Conservation (phyloP, 2,888 invertebrate species). For the Exephanes ischioxanthus region DNA sequence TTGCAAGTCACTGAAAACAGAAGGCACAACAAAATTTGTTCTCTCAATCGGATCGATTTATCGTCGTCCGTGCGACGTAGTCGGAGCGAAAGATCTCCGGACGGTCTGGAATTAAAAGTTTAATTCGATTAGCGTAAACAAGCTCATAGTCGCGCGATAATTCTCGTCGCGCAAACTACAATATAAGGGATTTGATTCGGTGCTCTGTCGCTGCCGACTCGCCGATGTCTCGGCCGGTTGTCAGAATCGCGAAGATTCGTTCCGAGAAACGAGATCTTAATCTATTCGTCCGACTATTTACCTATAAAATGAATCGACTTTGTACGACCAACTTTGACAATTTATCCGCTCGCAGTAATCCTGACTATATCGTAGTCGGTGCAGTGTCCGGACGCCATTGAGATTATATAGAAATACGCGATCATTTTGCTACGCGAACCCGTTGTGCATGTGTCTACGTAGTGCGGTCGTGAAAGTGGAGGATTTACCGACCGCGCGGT, state of each 20-base stretch:
- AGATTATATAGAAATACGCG: slow-evolving; percentile 6
- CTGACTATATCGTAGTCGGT: neutral
- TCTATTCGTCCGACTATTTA: neutral
- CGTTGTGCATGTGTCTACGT: neutral
- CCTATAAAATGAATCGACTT: neutral
- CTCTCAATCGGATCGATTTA: no score
- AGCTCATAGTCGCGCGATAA: neutral
- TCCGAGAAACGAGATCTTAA: neutral
- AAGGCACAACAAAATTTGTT: neutral
- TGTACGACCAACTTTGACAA: neutral
- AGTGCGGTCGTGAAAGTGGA: neutral
- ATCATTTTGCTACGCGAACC: neutral
- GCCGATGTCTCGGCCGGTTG: neutral
- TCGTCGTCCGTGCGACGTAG: neutral
- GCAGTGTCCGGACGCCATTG: slow-evolving; percentile 28
- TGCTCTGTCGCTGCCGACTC: neutral
- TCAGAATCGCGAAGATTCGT: neutral
- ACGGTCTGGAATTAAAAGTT: neutral
- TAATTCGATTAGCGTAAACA: neutral
- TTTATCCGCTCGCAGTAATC: neutral
- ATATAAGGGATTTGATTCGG: neutral
- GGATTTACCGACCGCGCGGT: neutral
- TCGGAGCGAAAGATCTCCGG: neutral
- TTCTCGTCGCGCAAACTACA: neutral
- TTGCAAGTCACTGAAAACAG: slow-evolving; percentile 59